These are phyloP conservation scores for Eurosta solidaginis DNA, from an alignment of 1,140 invertebrate species.

Conservation along the genomic window DNA sequence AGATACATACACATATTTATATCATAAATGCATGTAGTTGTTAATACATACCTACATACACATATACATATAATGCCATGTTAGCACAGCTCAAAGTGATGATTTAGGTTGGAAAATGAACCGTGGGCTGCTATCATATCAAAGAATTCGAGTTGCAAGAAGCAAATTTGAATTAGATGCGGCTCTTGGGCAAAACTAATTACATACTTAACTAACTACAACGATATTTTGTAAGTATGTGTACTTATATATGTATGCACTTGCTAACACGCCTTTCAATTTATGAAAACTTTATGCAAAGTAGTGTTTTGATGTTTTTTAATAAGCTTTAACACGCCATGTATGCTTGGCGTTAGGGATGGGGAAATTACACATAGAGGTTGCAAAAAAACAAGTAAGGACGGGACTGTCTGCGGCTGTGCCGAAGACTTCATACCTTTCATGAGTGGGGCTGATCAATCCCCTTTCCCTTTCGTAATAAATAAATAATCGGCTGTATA, in stretches of 20 bases:
- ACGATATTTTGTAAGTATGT: too few species aligned
- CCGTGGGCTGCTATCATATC: not conserved
- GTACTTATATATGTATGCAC: too few species aligned
- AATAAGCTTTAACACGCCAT: not conserved
- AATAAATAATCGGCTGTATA: too few species aligned
- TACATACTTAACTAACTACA: too few species aligned
- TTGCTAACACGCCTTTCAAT: slow-evolving; percentile 2
- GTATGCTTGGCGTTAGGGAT: not conserved
- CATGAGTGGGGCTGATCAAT: too few species aligned
- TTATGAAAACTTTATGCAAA: not conserved
- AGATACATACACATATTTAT: not conserved
- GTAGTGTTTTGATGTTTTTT: not conserved
- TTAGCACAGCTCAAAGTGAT: not conserved
- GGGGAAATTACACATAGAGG: not conserved
- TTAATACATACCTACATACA: too few species aligned
- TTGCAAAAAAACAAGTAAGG: not conserved
- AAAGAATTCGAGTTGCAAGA: not conserved
- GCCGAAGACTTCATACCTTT: too few species aligned
- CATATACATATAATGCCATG: not conserved
- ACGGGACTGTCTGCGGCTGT: too few species aligned
- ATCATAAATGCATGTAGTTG: too few species aligned
- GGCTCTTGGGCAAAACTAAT: not conserved
- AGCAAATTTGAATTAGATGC: slow-evolving; percentile 9
- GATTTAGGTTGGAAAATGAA: not conserved
- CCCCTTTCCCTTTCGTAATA: too few species aligned